Evolutionary conservation across 2,797 vertebrate species (phyloP), one percentile per base, ranked within the genome.

Genomic region (Rhyacichthys aspro): DNA sequence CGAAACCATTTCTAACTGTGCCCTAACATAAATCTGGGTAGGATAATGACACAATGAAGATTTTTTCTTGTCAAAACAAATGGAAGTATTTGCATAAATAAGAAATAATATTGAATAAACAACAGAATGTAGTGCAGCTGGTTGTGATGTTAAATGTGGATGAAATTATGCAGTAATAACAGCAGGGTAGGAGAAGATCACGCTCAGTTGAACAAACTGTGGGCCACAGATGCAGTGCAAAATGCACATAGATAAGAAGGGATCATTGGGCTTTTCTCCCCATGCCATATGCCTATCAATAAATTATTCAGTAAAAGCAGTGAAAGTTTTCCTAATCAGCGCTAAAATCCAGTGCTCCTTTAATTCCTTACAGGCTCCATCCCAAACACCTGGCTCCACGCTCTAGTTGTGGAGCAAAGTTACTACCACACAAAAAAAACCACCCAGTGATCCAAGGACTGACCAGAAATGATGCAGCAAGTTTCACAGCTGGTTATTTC

Each of bases 281-380:
- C 55, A 53, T 43, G 79, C 90, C 89, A 88, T 89, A 85, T 91
- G 87, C 81, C 84, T 86, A 86, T 90, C 78, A 76, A 86, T 90
- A 63, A 91, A 91, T 92, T 84, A 91, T 92, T 90, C 74, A 92
- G 52, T n/a, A 52, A 67, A 62, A 80, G 76, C 53, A 43, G 71
- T 80, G 75, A 63, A 46, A 70, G 76, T 76, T 70, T 71, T 69
- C 70, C 74, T 77, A 83, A 81, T 88, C 81, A 76, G 65, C 42
- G 67, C 59, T 45, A 57, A 56, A 59, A 73, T 69, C 63, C 67
- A 50, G 15, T 73, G 32, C 15, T 34, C 38, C 2, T 39, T 44
- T 38, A 36, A 42, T 38, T 17, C 67, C 28, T 23, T 12, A 10
- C 52, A 48, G 37, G 41, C 56, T 60, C 32, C 17, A 45, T 37